A percentile compares a stretch with the other conserved stretches of the same genome.
Evolutionary conservation across 2,797 vertebrate species (phyloP).

Genomic region (Urocyon cinereoargenteus): DNA sequence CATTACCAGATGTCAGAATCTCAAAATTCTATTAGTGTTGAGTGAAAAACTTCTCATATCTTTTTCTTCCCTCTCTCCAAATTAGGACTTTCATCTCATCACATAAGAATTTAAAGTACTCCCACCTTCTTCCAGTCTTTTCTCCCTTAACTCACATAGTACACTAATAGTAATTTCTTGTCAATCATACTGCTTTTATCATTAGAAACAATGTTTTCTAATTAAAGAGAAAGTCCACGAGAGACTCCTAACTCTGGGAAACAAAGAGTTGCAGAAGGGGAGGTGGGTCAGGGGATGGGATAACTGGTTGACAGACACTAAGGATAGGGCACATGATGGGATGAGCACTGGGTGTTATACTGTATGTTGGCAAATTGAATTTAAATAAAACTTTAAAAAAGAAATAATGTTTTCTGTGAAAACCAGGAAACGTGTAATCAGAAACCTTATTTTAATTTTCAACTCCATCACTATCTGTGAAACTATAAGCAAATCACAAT

Average conservation of each 20-base stretch:
- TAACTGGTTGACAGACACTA: too few relatives aligned
- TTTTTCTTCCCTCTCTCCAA: background rate
- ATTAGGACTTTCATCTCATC: background rate
- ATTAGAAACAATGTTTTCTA: conserved; percentile 38
- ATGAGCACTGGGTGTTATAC: too few relatives aligned
- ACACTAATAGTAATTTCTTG: background rate
- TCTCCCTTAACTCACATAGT: background rate
- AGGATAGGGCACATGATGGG: too few relatives aligned
- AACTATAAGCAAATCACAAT: background rate
- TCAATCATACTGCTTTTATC: background rate
- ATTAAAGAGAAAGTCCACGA: too few relatives aligned
- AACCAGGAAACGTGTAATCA: background rate
- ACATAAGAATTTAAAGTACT: background rate
- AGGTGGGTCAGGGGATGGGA: too few relatives aligned
- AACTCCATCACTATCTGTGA: background rate
- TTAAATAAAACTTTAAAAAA: background rate
- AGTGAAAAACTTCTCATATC: background rate
- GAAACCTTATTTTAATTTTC: conserved; percentile 32
- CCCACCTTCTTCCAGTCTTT: background rate
- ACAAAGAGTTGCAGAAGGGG: too few relatives aligned
- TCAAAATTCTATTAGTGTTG: background rate
- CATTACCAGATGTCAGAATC: background rate
- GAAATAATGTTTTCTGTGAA: conserved; percentile 48
- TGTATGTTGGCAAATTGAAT: too few relatives aligned
- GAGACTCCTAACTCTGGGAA: too few relatives aligned